Evolutionary conservation across 2,888 invertebrate genomes (phyloP).

Genomic region (Diabrotica balteata): DNA sequence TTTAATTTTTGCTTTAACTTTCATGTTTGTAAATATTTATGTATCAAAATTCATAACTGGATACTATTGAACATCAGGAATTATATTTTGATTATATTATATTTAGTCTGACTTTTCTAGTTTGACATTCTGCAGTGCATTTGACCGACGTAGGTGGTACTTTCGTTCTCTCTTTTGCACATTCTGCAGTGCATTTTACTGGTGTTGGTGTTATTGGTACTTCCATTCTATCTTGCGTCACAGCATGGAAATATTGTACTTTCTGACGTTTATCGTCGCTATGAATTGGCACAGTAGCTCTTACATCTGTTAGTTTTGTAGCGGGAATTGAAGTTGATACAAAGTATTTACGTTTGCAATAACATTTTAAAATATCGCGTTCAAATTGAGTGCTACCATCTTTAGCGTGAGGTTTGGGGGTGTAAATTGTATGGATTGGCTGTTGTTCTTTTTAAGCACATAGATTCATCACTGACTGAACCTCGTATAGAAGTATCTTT

Average conservation of each 20-base stretch:
- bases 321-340: not conserved
- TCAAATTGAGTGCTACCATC: too few species aligned
- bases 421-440: slow-evolving; percentile 1
- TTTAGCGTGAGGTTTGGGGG: not conserved
- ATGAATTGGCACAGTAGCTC: not conserved
- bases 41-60: too few species aligned
- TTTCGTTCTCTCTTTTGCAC: too few species aligned
- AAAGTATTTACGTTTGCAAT: slow-evolving; percentile 3
- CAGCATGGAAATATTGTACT: not conserved
- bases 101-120: too few species aligned
- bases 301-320: not conserved
- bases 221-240: not conserved
- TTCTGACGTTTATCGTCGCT: not conserved
- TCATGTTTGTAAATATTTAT: too few species aligned
- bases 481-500: not conserved
- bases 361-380: slow-evolving; percentile 11
- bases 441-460: not conserved
- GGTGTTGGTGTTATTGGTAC: too few species aligned
- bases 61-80: too few species aligned
- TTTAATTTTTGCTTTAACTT: too few species aligned
- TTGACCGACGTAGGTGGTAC: too few species aligned
- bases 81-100: too few species aligned
- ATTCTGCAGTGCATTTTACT: too few species aligned
- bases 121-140: too few species aligned
- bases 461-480: not conserved